phyloP scores from a whole-genome alignment of 2,888 invertebrate genomes.

The Tubiluchus corallicola region DNA sequence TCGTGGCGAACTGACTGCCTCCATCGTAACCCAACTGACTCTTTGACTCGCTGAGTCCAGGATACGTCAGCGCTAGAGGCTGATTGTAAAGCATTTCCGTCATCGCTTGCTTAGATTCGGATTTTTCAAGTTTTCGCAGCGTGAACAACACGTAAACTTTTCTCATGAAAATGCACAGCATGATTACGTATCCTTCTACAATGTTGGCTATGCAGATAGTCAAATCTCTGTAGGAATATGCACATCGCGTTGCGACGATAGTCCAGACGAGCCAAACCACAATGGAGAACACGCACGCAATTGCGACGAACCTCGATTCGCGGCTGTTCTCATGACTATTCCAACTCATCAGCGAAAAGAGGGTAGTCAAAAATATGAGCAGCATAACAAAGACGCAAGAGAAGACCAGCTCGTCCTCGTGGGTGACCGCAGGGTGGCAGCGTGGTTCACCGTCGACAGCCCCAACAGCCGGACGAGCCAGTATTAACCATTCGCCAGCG shows the following conservation, averaged over 20 bases:
- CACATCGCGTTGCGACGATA: conserved; percentile 23
- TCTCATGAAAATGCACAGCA: conserved; percentile 27
- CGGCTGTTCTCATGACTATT: conserved; percentile 25
- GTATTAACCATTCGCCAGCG: conserved; percentile 30
- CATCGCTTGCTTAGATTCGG: background rate
- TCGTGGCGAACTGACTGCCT: conserved; percentile 1
- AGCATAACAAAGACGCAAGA: conserved; percentile 31
- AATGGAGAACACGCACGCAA: conserved; percentile 24
- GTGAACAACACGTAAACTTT: conserved; percentile 23
- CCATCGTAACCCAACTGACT: background rate
- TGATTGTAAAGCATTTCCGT: background rate
- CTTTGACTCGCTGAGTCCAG: background rate
- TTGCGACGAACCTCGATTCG: conserved; percentile 29
- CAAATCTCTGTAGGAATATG: conserved; percentile 24
- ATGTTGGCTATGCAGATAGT: conserved; percentile 29
- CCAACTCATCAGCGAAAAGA: conserved; percentile 27
- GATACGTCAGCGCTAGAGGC: background rate
- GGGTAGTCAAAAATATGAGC: conserved; percentile 26
- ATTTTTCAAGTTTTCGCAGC: conserved; percentile 11
- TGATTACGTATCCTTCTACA: conserved; percentile 27
- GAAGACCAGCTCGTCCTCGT: conserved; percentile 28
- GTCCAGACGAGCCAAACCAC: conserved; percentile 30
- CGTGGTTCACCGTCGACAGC: conserved; percentile 15
- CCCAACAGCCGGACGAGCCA: conserved; percentile 25
- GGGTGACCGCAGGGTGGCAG: conserved; percentile 26